phyloP scores from a whole-genome alignment of 2,888 invertebrate genomes.

The Acronicta aceris region DNA sequence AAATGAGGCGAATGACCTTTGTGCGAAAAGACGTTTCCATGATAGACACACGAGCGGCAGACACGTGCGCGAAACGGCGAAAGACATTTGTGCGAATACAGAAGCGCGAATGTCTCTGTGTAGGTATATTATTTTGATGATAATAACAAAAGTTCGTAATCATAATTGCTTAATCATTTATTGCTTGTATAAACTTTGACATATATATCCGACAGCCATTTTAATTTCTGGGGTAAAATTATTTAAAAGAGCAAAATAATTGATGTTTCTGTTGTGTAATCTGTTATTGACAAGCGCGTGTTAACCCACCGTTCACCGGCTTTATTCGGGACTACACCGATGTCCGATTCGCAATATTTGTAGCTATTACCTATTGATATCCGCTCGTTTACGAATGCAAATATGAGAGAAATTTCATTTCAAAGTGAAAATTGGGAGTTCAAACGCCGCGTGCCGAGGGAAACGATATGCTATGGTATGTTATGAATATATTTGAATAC shows the following conservation, averaged over 20 bases:
- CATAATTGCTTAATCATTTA: too few relatives aligned
- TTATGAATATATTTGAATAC: slow-evolving; percentile 15
- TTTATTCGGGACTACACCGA: slow-evolving; percentile 8
- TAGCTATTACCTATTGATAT: slow-evolving; percentile 10
- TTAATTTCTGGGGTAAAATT: too few relatives aligned
- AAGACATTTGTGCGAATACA: too few relatives aligned
- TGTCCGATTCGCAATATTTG: slow-evolving; percentile 3
- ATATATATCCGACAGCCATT: too few relatives aligned
- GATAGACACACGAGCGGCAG: too few relatives aligned
- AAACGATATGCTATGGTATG: slow-evolving; percentile 1
- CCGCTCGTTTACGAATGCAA: slow-evolving; percentile 1
- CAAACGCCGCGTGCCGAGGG: background rate
- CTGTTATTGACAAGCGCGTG: slow-evolving; percentile 24
- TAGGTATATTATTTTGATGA: too few relatives aligned
- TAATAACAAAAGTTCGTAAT: too few relatives aligned
- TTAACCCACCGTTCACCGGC: background rate
- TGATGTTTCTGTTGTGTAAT: background rate
- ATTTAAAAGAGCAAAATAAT: background rate
- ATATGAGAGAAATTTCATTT: slow-evolving; percentile 18
- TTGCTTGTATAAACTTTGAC: too few relatives aligned
- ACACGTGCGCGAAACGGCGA: too few relatives aligned
- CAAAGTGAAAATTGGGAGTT: background rate
- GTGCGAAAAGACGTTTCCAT: too few relatives aligned
- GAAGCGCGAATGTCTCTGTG: too few relatives aligned
- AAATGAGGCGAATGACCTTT: too few relatives aligned